These are phyloP conservation scores for Myotis davidii DNA, from an alignment of 2,113 vertebrate genomes.

Conservation along the genomic window DNA sequence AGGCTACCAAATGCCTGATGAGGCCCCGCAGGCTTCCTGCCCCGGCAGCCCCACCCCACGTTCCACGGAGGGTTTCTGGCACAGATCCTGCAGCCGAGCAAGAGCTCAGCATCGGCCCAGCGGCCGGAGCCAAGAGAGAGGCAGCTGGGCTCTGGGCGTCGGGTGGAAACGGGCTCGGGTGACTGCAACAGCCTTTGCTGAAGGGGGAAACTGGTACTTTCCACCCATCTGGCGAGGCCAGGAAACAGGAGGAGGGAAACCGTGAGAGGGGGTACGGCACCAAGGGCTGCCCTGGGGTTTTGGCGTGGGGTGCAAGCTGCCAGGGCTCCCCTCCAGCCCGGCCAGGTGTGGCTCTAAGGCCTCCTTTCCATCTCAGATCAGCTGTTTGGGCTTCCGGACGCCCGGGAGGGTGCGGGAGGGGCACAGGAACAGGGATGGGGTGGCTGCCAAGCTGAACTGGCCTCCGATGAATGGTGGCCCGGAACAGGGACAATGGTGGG, in stretches of 20 bases:
- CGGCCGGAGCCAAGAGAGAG: neutral
- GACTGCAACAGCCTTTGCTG: neutral
- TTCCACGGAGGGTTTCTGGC: neutral
- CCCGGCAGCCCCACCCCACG: neutral
- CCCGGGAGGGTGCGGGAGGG: neutral
- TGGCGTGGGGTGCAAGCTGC: neutral
- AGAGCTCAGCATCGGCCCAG: neutral
- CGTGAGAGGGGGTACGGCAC: accelerated
- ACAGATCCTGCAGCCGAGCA: neutral
- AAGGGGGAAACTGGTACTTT: neutral
- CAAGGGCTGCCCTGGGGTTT: neutral
- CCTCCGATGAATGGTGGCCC: constrained; percentile 46
- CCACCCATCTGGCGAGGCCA: neutral
- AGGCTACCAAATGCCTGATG: neutral
- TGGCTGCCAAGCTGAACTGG: constrained; percentile 47
- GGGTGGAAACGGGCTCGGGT: neutral
- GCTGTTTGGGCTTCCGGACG: constrained; percentile 53
- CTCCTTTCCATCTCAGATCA: constrained; percentile 1
- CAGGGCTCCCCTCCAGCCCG: neutral
- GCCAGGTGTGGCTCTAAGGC: constrained; percentile 54
- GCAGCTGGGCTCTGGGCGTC: neutral
- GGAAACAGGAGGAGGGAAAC: neutral
- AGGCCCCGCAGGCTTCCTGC: neutral
- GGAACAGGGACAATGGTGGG: constrained; percentile 53
- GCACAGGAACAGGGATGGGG: neutral